Evolutionary conservation across 2,888 invertebrate genomes (phyloP), one percentile per base, ranked within the genome.

Genomic region (Tridacna gigas): DNA sequence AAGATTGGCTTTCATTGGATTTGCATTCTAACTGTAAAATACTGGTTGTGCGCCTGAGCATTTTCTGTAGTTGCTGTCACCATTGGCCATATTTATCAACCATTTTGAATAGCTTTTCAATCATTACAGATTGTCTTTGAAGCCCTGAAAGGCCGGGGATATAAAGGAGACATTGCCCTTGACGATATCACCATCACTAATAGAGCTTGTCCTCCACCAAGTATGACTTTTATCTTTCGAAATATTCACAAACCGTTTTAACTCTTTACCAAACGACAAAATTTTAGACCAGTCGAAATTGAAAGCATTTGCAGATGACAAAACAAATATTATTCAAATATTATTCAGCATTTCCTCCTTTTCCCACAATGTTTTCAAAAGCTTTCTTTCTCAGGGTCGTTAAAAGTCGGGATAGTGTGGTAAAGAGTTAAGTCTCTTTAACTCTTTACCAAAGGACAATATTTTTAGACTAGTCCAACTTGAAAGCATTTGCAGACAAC

Each of bases 141-240:
- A 81, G 94, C 89, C 0, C 74, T 92, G 15, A 82, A 84, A 45
- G 94, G 94, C 15, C 88, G 71, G 22, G 91, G 94, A 37, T 90
- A 87, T 82, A 82, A 79, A 56, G 94, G 94, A 25, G 94, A 94
- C 80, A 93, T 94, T 63, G 93, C 94, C 28, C 89, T 94, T 74
- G 94, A 94, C 89, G 94, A 94, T 84, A 90, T 94, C 74, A 86
- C 89, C 13, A 88, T 94, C 13, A 85, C 88, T 18, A 87, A 90
- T 77, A 88, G 90, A 37, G 76, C 89, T 2, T 93, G 92, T 73
- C 89, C 83, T 63, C 88, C 88, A 65, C 81, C 86, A 66, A 51
- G 89, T 89, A 69, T 63, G 77, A 56, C 60, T 5, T 15, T 47
- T 73, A 15, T 63, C 26, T 37, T 37, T 37, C 7, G 7, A 37